Percentiles rank a stretch among this genome's conserved stretches.
Conservation (phyloP, 2,113 vertebrate genomes). For the Archocentrus centrarchus region DNA sequence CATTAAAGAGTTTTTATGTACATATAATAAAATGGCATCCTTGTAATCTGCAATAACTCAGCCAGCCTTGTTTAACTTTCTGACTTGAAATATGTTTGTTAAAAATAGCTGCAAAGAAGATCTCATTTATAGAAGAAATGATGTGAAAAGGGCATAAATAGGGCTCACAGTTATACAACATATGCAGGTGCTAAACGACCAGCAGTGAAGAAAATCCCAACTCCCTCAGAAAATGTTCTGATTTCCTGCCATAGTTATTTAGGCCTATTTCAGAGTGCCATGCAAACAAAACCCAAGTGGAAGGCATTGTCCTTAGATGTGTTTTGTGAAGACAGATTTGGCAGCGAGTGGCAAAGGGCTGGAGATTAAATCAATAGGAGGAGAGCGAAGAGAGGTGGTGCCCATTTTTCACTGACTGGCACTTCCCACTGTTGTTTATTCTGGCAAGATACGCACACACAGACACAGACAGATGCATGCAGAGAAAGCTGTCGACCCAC, state of each 20-base stretch:
- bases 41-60: neutral
- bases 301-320: constrained; percentile 48
- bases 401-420: constrained; percentile 58
- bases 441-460: constrained; percentile 17
- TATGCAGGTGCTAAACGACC: neutral
- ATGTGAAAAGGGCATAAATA: neutral
- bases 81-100: neutral
- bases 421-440: constrained; percentile 52
- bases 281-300: constrained; percentile 46
- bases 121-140: neutral
- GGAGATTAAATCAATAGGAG: constrained; percentile 69
- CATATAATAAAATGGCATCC: neutral
- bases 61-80: neutral
- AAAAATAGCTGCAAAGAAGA: neutral
- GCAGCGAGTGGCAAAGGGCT: constrained; percentile 46
- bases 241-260: constrained; percentile 50
- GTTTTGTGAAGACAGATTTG: constrained; percentile 68
- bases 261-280: constrained; percentile 47
- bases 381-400: constrained; percentile 31
- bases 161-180: neutral
- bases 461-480: constrained; percentile 16
- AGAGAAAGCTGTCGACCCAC: constrained; percentile 30
- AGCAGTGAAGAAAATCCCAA: constrained; percentile 28
- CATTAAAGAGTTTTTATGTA: neutral
- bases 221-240: constrained; percentile 37